These are phyloP conservation scores for Nephrotoma flavescens DNA, from an alignment of 2,888 invertebrate species.

Conservation along the genomic window DNA sequence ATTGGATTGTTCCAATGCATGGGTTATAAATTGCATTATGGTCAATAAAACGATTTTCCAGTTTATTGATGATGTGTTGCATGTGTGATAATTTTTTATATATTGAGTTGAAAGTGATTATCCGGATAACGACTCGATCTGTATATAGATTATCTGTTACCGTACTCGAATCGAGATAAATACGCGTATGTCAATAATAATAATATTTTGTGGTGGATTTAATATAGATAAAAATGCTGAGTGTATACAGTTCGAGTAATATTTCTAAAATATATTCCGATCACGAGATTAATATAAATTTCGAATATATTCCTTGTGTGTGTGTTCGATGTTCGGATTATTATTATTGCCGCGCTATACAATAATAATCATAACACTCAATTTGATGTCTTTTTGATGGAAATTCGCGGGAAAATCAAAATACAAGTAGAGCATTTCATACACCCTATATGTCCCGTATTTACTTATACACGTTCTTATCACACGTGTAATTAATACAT, in stretches of 20 bases:
- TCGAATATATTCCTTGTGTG: neutral
- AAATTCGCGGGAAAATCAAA: neutral
- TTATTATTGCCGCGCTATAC: neutral
- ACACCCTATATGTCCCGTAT: neutral
- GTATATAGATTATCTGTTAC: neutral
- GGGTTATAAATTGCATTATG: neutral
- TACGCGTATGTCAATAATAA: neutral
- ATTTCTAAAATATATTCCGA: neutral
- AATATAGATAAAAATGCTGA: neutral
- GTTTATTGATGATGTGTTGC: neutral
- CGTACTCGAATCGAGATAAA: neutral
- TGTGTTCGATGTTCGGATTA: neutral
- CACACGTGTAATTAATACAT: neutral
- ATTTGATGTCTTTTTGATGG: neutral
- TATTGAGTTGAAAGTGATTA: neutral
- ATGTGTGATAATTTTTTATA: neutral
- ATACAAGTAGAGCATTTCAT: neutral
- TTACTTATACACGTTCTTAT: neutral
- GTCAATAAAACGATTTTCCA: neutral
- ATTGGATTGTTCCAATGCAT: neutral
- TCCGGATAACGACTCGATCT: neutral
- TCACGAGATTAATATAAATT: neutral
- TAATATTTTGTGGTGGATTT: neutral
- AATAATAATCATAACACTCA: neutral
- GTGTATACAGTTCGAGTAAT: neutral